These are phyloP conservation scores for Patagioenas fasciata DNA, from an alignment of 2,113 vertebrate species.

Conservation along the genomic window DNA sequence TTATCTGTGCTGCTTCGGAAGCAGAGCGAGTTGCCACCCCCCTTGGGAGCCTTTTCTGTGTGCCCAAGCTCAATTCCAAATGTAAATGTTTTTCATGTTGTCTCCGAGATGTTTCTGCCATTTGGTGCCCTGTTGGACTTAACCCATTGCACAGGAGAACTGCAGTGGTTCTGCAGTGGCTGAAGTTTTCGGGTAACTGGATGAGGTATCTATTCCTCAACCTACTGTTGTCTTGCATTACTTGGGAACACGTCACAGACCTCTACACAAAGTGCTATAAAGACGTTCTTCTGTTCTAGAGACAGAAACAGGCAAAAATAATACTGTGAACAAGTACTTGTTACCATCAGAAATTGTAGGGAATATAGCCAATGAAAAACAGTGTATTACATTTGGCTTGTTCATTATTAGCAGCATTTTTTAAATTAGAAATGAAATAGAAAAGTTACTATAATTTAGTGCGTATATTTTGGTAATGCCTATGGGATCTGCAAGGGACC, in stretches of 20 bases:
- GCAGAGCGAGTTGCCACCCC: background rate
- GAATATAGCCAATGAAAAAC: background rate
- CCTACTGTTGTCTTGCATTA: background rate
- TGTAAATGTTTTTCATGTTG: background rate
- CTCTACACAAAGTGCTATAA: fast-evolving
- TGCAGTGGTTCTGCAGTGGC: background rate
- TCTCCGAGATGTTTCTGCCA: background rate
- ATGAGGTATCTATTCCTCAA: background rate
- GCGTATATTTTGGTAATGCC: background rate
- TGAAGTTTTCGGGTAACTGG: background rate
- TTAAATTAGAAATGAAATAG: background rate
- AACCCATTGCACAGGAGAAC: background rate
- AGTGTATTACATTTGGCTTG: background rate
- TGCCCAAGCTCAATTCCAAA: background rate
- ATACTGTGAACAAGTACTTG: background rate
- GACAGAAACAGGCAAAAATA: background rate
- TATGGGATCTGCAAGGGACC: background rate
- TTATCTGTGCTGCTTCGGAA: background rate
- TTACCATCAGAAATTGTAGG: background rate
- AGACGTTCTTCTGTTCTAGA: background rate
- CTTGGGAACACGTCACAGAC: background rate
- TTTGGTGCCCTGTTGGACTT: background rate
- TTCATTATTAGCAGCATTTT: background rate
- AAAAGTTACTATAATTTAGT: background rate
- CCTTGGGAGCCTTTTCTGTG: background rate